phyloP scores from a whole-genome alignment of 2,797 vertebrate species.

The Tiaroga cobitis region DNA sequence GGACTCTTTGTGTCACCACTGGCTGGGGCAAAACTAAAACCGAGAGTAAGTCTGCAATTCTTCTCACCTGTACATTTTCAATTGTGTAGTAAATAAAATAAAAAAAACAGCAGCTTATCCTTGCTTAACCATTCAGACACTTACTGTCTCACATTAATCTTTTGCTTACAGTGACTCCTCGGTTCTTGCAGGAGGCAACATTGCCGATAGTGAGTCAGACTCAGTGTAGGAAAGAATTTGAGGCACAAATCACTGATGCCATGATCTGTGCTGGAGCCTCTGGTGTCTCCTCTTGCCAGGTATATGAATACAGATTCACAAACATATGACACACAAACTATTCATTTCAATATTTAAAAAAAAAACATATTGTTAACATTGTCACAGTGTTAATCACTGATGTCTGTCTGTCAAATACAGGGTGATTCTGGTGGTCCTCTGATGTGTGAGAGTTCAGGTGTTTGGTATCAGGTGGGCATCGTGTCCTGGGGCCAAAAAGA shows the following conservation, averaged over 20 bases:
- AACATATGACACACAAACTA: neutral
- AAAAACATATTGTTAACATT: neutral
- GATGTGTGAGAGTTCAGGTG: constrained; percentile 74
- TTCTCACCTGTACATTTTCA: neutral
- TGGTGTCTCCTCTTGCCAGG: constrained; percentile 86
- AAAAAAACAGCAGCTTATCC: neutral
- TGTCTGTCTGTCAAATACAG: constrained; percentile 63
- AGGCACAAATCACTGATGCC: constrained; percentile 75
- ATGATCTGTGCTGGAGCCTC: constrained; percentile 87
- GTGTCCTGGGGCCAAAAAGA: constrained; percentile 85
- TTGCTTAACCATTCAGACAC: neutral
- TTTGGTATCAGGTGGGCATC: constrained; percentile 80
- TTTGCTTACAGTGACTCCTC: constrained; percentile 65
- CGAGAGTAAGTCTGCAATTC: constrained; percentile 66
- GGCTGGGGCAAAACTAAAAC: constrained; percentile 81
- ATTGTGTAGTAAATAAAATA: neutral
- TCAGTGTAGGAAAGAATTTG: constrained; percentile 78
- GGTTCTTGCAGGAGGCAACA: constrained; percentile 70
- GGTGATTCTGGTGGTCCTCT: constrained; percentile 89
- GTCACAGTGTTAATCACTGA: neutral
- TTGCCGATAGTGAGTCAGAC: constrained; percentile 71
- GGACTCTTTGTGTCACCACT: constrained; percentile 80
- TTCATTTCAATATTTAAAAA: neutral
- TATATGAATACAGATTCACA: constrained; percentile 59
- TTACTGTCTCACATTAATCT: neutral